Percentiles rank a stretch among this genome's conserved stretches.
Evolutionary conservation across 1,140 invertebrate species (phyloP).

Genomic region (Rhagoletis zephyria): DNA sequence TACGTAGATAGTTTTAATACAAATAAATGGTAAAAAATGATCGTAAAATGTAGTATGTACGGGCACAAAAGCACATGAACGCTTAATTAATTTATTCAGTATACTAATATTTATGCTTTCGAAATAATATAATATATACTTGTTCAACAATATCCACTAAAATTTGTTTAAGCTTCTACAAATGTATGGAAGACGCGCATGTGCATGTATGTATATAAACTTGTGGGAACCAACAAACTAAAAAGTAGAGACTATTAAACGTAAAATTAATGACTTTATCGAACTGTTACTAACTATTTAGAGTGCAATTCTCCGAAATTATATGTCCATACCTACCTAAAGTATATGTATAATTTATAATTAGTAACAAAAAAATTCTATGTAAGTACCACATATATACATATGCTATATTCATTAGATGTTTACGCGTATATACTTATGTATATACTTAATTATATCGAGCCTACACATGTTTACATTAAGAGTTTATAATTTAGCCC

Average conservation of each 20-base stretch:
- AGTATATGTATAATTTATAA: neutral
- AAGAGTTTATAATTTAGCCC: no score
- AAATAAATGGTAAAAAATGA: no score
- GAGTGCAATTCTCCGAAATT: conserved; percentile 1
- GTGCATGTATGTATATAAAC: neutral
- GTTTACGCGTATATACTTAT: neutral
- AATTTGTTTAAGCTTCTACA: neutral
- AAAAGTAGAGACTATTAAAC: neutral
- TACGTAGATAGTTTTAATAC: no score
- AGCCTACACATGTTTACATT: no score
- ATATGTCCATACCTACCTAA: conserved; percentile 40
- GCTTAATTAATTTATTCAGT: conserved; percentile 13
- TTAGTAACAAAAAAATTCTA: neutral
- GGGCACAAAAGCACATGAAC: neutral
- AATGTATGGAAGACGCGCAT: neutral
- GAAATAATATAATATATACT: neutral
- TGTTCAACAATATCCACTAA: no score
- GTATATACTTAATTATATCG: neutral
- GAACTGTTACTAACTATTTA: neutral
- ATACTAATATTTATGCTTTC: neutral
- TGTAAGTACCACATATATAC: neutral
- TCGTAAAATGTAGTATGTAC: no score
- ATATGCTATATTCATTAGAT: neutral
- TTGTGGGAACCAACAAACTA: neutral
- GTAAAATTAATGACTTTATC: neutral